Conservation (phyloP, 1,140 invertebrate species). For the Akabosia matsudoensis region DNA sequence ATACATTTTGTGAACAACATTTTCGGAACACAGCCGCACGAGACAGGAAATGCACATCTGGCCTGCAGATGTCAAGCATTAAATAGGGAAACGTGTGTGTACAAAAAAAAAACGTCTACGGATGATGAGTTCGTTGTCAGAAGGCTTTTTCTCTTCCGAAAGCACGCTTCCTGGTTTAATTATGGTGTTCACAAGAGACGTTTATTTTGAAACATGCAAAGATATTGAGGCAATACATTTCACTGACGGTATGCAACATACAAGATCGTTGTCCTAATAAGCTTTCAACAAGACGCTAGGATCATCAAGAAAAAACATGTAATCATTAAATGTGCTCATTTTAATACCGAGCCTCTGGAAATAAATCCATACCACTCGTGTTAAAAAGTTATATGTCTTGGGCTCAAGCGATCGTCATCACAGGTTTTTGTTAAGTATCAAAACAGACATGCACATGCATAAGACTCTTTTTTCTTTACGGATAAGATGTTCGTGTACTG, state of each 20-base stretch:
- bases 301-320: background rate
- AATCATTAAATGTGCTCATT: too few species aligned
- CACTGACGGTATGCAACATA: too few species aligned
- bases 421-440: too few species aligned
- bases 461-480: too few species aligned
- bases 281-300: background rate
- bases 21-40: background rate
- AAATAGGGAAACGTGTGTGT: too few species aligned
- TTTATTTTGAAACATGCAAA: too few species aligned
- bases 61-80: constrained; percentile 32
- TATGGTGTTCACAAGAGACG: too few species aligned
- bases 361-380: constrained; percentile 57
- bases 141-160: background rate
- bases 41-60: constrained; percentile 38
- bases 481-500: background rate
- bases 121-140: background rate
- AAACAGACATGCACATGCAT: too few species aligned
- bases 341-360: constrained; percentile 53
- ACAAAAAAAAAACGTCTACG: background rate
- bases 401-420: too few species aligned
- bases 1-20: too few species aligned
- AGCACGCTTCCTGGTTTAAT: background rate
- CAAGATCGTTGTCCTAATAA: background rate
- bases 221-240: too few species aligned
- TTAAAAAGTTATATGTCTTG: too few species aligned